Evolutionary conservation across 2,797 vertebrate genomes (phyloP).

Genomic region (Basileuterus tristriatus): DNA sequence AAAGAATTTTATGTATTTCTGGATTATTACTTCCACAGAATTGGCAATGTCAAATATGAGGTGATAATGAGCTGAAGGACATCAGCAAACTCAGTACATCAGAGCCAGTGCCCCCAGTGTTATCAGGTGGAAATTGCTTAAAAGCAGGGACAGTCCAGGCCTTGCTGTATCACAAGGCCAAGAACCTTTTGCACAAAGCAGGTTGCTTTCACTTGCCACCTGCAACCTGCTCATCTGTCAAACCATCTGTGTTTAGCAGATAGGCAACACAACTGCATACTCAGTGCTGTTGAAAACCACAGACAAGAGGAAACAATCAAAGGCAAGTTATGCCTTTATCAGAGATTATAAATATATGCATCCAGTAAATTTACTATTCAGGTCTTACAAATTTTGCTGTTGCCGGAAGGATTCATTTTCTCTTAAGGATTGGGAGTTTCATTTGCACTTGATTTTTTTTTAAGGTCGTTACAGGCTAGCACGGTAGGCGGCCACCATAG

Average conservation of each 20-base stretch:
- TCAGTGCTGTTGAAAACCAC: neutral
- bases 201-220: neutral
- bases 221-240: neutral
- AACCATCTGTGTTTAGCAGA: neutral
- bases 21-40: neutral
- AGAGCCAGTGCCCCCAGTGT: neutral
- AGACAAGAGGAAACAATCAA: neutral
- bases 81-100: neutral
- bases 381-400: neutral
- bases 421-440: neutral
- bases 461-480: slow-evolving; percentile 11
- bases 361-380: neutral
- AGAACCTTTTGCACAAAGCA: neutral
- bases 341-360: neutral
- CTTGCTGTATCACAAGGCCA: neutral
- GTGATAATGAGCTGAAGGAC: slow-evolving; percentile 31
- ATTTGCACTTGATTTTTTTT: neutral
- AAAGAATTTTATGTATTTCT: neutral
- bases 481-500: neutral
- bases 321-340: neutral
- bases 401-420: slow-evolving; percentile 8
- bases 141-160: neutral
- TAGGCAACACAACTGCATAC: neutral
- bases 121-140: neutral
- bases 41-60: neutral